A percentile compares a stretch with the other conserved stretches of the same genome.
These are phyloP conservation scores for Epistrophe grossulariae DNA, from an alignment of 2,888 invertebrate species.

Conservation along the genomic window DNA sequence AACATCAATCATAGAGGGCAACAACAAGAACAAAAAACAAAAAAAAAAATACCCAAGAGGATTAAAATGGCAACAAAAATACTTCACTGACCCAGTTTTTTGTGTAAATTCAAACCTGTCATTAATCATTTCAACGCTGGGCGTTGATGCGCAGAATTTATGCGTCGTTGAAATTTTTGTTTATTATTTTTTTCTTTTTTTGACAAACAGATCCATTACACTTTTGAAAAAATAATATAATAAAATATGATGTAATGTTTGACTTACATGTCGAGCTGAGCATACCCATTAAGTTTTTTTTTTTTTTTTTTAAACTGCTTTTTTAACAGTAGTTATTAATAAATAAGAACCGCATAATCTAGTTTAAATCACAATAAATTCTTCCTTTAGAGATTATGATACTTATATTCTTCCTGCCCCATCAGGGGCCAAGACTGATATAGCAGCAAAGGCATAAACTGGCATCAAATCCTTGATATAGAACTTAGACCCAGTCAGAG, in stretches of 20 bases:
- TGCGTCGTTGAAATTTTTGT: constrained; percentile 31
- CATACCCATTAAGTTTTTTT: not conserved
- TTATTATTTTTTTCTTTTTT: constrained; percentile 3
- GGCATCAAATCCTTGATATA: constrained; percentile 5
- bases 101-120: constrained; percentile 35
- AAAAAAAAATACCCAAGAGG: constrained; percentile 8
- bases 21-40: constrained; percentile 4
- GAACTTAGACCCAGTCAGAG: not conserved
- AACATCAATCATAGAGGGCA: constrained; percentile 54
- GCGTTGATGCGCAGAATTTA: constrained; percentile 40
- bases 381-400: constrained; percentile 31
- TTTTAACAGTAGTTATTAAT: constrained; percentile 24
- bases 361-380: constrained; percentile 22
- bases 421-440: not conserved
- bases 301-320: not conserved
- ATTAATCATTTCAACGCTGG: constrained; percentile 59
- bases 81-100: constrained; percentile 50
- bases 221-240: constrained; percentile 1
- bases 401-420: constrained; percentile 26
- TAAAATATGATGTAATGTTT: constrained; percentile 10
- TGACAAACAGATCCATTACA: constrained; percentile 25
- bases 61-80: constrained; percentile 32
- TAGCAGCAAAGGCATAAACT: not conserved
- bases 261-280: constrained; percentile 1
- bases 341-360: constrained; percentile 48